Evolutionary conservation across 2,113 vertebrate species (phyloP).

Genomic region (Tupaia chinensis): DNA sequence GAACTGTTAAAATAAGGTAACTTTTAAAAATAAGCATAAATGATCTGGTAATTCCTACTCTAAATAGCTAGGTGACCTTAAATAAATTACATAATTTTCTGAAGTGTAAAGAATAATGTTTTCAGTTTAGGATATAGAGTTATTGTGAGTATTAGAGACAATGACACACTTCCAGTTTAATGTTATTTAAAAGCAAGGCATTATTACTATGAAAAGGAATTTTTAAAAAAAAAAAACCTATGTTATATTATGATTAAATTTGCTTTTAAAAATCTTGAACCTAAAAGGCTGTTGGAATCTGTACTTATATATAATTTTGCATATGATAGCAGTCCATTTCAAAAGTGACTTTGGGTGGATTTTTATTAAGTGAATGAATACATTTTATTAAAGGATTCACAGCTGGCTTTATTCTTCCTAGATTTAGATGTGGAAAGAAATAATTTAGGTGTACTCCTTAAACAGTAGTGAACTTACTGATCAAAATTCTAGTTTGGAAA

Average conservation of each 20-base stretch:
- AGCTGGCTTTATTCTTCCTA: conserved; percentile 52
- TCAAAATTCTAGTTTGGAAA: conserved; percentile 36
- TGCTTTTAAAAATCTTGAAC: conserved; percentile 69
- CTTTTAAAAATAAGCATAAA: conserved; percentile 33
- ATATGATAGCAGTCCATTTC: background rate
- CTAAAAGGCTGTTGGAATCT: background rate
- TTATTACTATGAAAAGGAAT: conserved; percentile 50
- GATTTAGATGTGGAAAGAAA: background rate
- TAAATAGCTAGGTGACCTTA: conserved; percentile 3
- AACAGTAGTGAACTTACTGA: background rate
- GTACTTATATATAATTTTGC: background rate
- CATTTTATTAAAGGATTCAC: background rate
- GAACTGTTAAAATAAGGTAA: conserved; percentile 23
- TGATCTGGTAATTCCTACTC: background rate
- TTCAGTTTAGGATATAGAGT: conserved; percentile 3
- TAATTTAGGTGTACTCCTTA: background rate
- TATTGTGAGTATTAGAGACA: conserved; percentile 4
- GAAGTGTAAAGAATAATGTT: conserved; percentile 15
- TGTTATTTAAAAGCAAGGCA: conserved; percentile 56
- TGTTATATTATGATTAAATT: conserved; percentile 53
- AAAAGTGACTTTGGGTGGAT: conserved; percentile 41
- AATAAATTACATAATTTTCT: conserved; percentile 52
- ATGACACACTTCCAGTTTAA: conserved; percentile 64
- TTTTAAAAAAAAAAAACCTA: background rate
- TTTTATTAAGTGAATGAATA: conserved; percentile 62